A percentile compares a stretch with the other conserved stretches of the same genome.
phyloP scores from a whole-genome alignment of 2,888 invertebrate genomes.

The Agapostemon virescens region DNA sequence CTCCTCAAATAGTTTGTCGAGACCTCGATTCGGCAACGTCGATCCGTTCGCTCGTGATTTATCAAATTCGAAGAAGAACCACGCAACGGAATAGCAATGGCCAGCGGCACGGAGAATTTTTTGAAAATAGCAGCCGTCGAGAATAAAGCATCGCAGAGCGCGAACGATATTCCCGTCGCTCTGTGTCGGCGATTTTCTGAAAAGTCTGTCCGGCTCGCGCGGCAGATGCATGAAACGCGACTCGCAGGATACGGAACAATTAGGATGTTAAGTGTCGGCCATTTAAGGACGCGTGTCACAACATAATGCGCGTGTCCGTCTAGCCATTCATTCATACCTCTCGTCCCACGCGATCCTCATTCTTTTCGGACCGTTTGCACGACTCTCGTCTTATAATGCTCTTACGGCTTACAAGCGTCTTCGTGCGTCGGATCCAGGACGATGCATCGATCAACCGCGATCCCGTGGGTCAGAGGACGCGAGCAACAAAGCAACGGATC shows the following conservation, averaged over 20 bases:
- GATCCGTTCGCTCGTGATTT: too few relatives aligned
- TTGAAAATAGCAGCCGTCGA: not conserved
- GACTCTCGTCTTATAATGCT: conserved; percentile 64
- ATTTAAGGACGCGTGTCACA: conserved; percentile 59
- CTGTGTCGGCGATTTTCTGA: not conserved
- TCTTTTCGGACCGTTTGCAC: conserved; percentile 57
- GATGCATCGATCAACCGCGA: conserved; percentile 51
- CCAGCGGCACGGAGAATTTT: too few relatives aligned
- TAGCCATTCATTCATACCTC: conserved; percentile 55
- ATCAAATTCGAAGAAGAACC: too few relatives aligned
- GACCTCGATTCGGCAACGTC: not conserved
- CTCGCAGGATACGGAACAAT: conserved; percentile 47
- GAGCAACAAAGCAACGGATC: conserved; percentile 3
- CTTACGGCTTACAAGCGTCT: conserved; percentile 66
- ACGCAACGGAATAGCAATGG: too few relatives aligned
- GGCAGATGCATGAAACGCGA: conserved; percentile 11
- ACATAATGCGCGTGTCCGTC: conserved; percentile 56
- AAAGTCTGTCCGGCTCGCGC: not conserved
- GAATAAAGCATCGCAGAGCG: not conserved
- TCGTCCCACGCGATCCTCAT: conserved; percentile 60
- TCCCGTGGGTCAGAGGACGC: conserved; percentile 28
- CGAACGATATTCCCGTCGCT: not conserved
- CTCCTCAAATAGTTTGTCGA: not conserved
- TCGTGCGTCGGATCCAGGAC: conserved; percentile 39
- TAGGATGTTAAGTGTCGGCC: conserved; percentile 61